Evolutionary conservation across 2,113 vertebrate genomes (phyloP), one percentile per base, ranked within the genome.

Genomic region (Neogale vison): DNA sequence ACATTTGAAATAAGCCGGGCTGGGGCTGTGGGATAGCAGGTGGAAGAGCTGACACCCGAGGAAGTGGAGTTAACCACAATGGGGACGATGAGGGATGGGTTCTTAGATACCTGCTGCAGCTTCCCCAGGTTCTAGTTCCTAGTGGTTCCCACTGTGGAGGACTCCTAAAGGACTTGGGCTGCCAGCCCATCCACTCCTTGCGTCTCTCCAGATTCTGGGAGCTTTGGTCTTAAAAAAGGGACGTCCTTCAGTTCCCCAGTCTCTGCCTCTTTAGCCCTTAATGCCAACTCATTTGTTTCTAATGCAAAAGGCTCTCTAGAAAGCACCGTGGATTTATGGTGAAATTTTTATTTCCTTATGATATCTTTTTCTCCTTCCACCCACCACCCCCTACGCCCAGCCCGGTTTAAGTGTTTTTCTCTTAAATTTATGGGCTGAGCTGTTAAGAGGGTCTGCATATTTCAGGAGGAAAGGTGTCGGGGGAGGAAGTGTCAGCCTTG

Each of bases 321-420:
- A 59, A 88, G 83, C n/a, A 36, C 76, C 71, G 89, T 98, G 98
- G 96, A 98, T 98, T 98, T 72, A 96, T 95, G 97, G 97, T 97
- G 94, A 26, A 88, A 21, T 97, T 96, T 84, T 96, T 77, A 98
- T 98, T 96, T 90, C 80, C 65, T 85, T 77, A n/a, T 36, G 39
- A 71, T 67, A 61, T 82, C 69, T 76, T 97, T 71, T 88, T 47
- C 69, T 93, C 72, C 34, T 31, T 84, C 57, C 87, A 50, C 94
- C 69, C 80, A 18, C 81, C 21, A 1, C 10, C 34, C 50, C 72
- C 59, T 50, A 67, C 10, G 34, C 80, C 65, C 86, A 26, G 72
- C 72, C 95, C 77, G 82, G 88, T 85, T 82, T 52, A 4, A 26
- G 3, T 13, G 36, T 23, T 96, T 97, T 92, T 87, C 81, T 96